phyloP scores from a whole-genome alignment of 2,888 invertebrate species.

The Eupeodes luniger region DNA sequence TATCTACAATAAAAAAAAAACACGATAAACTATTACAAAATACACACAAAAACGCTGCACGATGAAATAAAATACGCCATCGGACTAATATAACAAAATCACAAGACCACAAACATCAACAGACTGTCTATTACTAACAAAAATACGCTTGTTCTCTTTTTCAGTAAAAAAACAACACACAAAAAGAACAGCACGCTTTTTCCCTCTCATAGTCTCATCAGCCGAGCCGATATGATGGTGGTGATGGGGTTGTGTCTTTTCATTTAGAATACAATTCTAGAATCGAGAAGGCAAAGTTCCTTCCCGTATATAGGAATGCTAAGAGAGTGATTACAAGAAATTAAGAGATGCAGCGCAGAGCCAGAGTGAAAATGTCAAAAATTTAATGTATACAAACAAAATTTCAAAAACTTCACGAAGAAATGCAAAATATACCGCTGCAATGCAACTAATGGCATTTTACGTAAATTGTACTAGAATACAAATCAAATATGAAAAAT shows the following conservation, averaged over 20 bases:
- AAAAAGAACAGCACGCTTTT: slow-evolving; percentile 27
- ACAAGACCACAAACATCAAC: slow-evolving; percentile 75
- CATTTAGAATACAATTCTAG: slow-evolving; percentile 22
- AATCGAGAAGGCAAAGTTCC: slow-evolving; percentile 1
- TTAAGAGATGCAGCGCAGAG: not conserved
- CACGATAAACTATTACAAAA: slow-evolving; percentile 28
- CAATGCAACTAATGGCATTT: slow-evolving; percentile 58
- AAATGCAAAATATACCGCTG: slow-evolving; percentile 5
- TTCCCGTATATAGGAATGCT: not conserved
- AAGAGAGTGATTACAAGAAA: slow-evolving; percentile 31
- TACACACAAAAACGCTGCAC: slow-evolving; percentile 58
- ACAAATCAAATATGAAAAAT: slow-evolving; percentile 60
- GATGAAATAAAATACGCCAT: slow-evolving; percentile 56
- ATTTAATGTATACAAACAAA: slow-evolving; percentile 61
- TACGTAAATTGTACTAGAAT: slow-evolving; percentile 20
- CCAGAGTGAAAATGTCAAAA: slow-evolving; percentile 38
- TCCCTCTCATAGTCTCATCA: not conserved
- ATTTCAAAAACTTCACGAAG: slow-evolving; percentile 3
- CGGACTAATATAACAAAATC: slow-evolving; percentile 71
- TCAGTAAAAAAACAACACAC: slow-evolving; percentile 1
- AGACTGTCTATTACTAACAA: slow-evolving; percentile 76
- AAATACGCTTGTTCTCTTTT: slow-evolving; percentile 45
- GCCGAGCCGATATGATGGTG: not conserved
- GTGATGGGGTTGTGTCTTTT: slow-evolving; percentile 21
- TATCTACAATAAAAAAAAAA: slow-evolving; percentile 6